phyloP scores from a whole-genome alignment of 2,113 vertebrate genomes.

The Poeciliopsis retropinna region DNA sequence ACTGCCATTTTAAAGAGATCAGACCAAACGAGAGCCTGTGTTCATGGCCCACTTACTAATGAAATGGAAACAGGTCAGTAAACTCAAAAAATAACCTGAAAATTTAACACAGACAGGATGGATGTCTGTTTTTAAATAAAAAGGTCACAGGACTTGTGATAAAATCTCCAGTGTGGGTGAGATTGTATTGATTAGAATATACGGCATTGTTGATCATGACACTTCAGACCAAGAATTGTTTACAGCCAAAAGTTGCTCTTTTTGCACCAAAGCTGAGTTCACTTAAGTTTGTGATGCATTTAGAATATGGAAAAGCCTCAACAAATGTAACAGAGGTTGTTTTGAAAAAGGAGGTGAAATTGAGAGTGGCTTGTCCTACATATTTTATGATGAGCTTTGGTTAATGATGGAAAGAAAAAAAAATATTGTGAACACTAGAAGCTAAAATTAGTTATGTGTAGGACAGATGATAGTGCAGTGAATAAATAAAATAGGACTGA shows the following conservation, averaged over 20 bases:
- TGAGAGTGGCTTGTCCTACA: neutral
- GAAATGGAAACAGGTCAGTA: slow-evolving; percentile 69
- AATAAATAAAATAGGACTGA: neutral
- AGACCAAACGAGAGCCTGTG: slow-evolving; percentile 32
- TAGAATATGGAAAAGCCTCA: neutral
- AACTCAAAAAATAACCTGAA: slow-evolving; percentile 44
- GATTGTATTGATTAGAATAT: neutral
- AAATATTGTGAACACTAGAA: neutral
- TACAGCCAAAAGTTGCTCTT: neutral
- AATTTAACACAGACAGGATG: slow-evolving; percentile 35
- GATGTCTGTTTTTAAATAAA: slow-evolving; percentile 14
- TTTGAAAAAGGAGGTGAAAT: neutral
- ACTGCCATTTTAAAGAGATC: slow-evolving; percentile 28
- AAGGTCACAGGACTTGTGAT: neutral
- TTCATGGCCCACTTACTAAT: slow-evolving; percentile 58
- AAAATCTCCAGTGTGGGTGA: neutral
- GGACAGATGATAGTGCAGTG: neutral
- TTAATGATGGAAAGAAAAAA: neutral
- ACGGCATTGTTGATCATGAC: neutral
- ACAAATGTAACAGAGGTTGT: no score
- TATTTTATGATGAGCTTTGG: neutral
- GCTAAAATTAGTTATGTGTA: neutral
- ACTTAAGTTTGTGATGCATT: neutral
- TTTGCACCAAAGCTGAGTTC: neutral
- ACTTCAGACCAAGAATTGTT: neutral